Evolutionary conservation across 1,140 invertebrate genomes (phyloP).

Genomic region (Penaeus vannamei): DNA sequence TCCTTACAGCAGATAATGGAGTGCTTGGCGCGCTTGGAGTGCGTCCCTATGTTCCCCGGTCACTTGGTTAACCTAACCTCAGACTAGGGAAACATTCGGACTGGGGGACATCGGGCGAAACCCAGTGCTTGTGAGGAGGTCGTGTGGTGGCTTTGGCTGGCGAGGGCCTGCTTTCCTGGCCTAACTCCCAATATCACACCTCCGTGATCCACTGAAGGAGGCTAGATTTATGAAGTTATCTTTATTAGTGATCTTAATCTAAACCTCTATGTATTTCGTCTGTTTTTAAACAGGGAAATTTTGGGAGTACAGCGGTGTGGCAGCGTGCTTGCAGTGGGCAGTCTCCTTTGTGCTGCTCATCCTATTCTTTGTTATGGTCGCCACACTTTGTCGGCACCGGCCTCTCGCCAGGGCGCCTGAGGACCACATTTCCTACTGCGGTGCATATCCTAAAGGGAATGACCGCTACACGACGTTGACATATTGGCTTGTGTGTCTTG

Average conservation of each 20-base stretch:
- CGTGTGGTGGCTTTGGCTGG: too few species aligned
- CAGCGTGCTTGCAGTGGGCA: conserved; percentile 44
- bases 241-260: neutral
- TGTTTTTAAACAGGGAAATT: conserved; percentile 19
- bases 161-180: too few species aligned
- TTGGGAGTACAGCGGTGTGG: neutral
- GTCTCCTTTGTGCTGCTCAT: neutral
- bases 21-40: too few species aligned
- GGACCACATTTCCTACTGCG: neutral
- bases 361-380: conserved; percentile 30
- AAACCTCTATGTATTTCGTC: neutral
- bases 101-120: too few species aligned
- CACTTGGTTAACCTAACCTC: too few species aligned
- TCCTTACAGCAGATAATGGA: too few species aligned
- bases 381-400: conserved; percentile 10
- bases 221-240: neutral
- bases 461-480: neutral
- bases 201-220: too few species aligned
- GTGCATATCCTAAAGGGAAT: neutral
- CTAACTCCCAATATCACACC: too few species aligned
- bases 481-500: conserved; percentile 16
- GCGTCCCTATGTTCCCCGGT: too few species aligned
- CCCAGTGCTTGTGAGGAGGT: too few species aligned
- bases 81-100: too few species aligned
- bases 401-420: neutral